phyloP scores from a whole-genome alignment of 30 jellyfish, hydroid and myxozoan genomes.

The Hydractinia symbiolongicarpus region DNA sequence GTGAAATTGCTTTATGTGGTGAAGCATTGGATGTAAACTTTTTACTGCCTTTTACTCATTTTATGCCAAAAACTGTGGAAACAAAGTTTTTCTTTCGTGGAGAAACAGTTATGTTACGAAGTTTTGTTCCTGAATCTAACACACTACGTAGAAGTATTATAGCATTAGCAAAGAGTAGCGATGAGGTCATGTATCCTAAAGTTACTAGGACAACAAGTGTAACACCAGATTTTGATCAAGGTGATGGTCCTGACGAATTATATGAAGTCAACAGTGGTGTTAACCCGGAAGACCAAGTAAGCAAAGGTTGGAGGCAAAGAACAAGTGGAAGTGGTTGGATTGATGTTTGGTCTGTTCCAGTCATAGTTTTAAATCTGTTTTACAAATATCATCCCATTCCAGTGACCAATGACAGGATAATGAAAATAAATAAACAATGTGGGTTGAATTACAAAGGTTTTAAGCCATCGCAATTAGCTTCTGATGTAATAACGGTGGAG shows the following conservation, averaged over 20 bases:
- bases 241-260: conserved; percentile 32
- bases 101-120: conserved; percentile 64
- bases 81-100: conserved; percentile 72
- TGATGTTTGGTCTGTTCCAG: conserved; percentile 93
- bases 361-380: conserved; percentile 54
- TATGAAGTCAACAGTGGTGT: conserved; percentile 41
- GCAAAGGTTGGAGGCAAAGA: conserved; percentile 85
- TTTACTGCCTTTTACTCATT: conserved; percentile 71
- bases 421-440: conserved; percentile 41
- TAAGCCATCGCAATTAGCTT: conserved; percentile 55
- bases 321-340: conserved; percentile 60
- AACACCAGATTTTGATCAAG: conserved; percentile 37
- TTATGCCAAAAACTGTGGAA: conserved; percentile 58
- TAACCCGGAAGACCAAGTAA: conserved; percentile 42
- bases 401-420: conserved; percentile 39
- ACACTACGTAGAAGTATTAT: conserved; percentile 82
- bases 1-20: conserved; percentile 92
- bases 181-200: conserved; percentile 29
- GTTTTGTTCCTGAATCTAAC: conserved; percentile 80
- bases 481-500: conserved; percentile 77
- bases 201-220: conserved; percentile 44
- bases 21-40: conserved; percentile 80
- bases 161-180: conserved; percentile 65
- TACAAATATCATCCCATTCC: conserved; percentile 82
- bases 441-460: conserved; percentile 48